These are phyloP conservation scores for Onychomys leucogaster DNA, from an alignment of 2,797 vertebrate genomes.

Conservation along the genomic window DNA sequence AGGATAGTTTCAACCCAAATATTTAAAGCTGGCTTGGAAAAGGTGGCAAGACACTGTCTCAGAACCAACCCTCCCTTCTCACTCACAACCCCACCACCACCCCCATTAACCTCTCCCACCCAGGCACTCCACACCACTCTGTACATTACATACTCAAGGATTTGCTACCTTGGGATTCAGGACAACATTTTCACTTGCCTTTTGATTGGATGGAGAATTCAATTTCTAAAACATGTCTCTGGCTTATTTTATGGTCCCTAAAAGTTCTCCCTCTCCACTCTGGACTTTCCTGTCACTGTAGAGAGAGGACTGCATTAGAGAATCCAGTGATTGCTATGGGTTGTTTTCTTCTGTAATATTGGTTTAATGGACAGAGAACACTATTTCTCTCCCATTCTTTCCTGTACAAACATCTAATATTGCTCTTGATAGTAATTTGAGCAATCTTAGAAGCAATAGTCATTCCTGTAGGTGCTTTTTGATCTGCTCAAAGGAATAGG, in stretches of 20 bases:
- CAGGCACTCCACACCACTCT: background rate
- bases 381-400: conserved; percentile 9
- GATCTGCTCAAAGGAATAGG: background rate
- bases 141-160: conserved; percentile 16
- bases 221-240: conserved; percentile 42
- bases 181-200: conserved; percentile 13
- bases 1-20: background rate
- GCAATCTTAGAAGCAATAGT: conserved; percentile 46
- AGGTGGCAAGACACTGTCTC: background rate
- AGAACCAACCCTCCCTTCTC: background rate
- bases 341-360: background rate
- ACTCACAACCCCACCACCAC: background rate
- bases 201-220: conserved; percentile 45
- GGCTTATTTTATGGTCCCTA: conserved; percentile 22
- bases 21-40: background rate
- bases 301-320: background rate
- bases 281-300: conserved; percentile 11
- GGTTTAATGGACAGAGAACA: background rate
- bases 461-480: conserved; percentile 57
- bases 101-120: background rate
- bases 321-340: background rate
- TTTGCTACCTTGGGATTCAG: conserved; percentile 15
- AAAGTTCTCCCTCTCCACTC: background rate
- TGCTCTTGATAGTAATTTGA: conserved; percentile 20
- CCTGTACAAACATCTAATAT: conserved; percentile 21